Base-by-base conservation (phyloP, 2,113 vertebrate species). In the Rallus limicola region DNA sequence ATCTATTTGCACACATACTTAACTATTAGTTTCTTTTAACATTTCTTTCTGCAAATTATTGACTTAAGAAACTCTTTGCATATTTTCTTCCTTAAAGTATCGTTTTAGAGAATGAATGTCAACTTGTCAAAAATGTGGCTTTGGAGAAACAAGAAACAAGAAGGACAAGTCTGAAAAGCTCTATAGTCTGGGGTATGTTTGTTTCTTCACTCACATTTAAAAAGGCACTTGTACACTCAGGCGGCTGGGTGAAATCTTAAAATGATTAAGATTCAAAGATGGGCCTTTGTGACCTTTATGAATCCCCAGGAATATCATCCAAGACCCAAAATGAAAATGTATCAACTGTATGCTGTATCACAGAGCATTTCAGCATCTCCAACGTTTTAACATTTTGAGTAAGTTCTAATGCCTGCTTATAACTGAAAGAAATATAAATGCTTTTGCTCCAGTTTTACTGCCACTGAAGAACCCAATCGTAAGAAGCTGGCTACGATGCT, bases 21-120 rank as follows among this genome's bases (percentile, higher is more conserved):
- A 58, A 78, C 34, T 94, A 11, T 53, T 87, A 79, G 75, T 70
- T 91, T 94, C 56, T 88, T 96, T 50, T 11, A 88, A 78, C 60
- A 77, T 65, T 71, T 86, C 67, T 62, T 88, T 72, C 70, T 58
- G 53, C 48, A 74, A 81, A 55, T n/a, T 28, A 34, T 46, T 69
- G 84, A 82, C 59, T 87, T 63, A 40, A 81, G 68, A 59, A 68
- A 82, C 20, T 89, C 34, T 84, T 70, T 10, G 11, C 50, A 82
- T 33, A 69, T 92, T 74, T 88, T 79, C 50, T 77, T 64, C 18
- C 58, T 76, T 67, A 80, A 86, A 78, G 44, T 40, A 82, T 38
- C 82, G 85, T 91, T 70, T 62, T 40, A 69, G 9, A 15, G 36
- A 84, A 59, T 44, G 10, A 68, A 44, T 48, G 31, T 50, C 46